phyloP scores from a whole-genome alignment of 2,888 invertebrate species.

The Luffia ferchaultella region DNA sequence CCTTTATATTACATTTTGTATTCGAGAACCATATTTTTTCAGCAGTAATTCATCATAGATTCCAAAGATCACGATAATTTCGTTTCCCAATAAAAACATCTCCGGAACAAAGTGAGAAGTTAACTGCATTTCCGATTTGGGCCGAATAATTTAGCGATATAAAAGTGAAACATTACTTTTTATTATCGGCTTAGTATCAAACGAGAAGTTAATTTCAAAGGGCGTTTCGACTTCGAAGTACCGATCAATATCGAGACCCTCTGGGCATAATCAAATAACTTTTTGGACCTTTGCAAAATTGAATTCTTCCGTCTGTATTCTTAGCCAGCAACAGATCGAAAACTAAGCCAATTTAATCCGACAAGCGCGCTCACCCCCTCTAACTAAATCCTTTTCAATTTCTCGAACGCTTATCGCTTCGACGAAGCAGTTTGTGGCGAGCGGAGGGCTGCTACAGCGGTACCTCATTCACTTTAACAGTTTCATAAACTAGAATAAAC shows the following conservation, averaged over 20 bases:
- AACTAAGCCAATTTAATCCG: slow-evolving; percentile 46
- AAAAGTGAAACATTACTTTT: no score
- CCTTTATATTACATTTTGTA: no score
- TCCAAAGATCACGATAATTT: no score
- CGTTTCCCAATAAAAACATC: no score
- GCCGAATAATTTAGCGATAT: no score
- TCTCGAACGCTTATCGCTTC: slow-evolving; percentile 33
- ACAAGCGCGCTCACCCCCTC: slow-evolving; percentile 32
- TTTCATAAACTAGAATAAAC: not conserved
- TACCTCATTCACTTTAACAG: not conserved
- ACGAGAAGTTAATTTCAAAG: not conserved
- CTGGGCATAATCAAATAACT: not conserved
- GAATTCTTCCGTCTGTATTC: slow-evolving; percentile 18
- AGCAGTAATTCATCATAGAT: no score
- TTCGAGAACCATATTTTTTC: no score
- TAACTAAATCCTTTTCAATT: slow-evolving; percentile 46
- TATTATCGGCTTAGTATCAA: no score
- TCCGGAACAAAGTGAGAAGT: no score
- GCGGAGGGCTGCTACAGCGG: not conserved
- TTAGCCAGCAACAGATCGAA: slow-evolving; percentile 22
- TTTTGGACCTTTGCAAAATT: slow-evolving; percentile 2
- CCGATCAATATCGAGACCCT: not conserved
- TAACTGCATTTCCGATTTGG: no score
- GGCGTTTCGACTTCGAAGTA: not conserved
- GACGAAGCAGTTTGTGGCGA: slow-evolving; percentile 11